Evolutionary conservation across 1,140 invertebrate species (phyloP).

Genomic region (Drosophila hydei): DNA sequence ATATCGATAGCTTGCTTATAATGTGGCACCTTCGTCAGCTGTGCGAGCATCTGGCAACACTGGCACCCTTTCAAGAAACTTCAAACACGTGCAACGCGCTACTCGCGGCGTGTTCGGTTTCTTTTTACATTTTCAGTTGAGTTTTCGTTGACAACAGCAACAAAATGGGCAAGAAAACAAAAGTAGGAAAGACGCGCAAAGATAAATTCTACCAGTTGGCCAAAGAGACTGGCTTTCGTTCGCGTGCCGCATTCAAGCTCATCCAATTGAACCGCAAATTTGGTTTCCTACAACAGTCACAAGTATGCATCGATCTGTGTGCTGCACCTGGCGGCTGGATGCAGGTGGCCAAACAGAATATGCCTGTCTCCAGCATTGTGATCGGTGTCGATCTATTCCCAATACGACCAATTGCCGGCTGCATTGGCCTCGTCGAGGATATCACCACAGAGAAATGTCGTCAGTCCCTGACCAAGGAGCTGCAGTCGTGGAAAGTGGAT

Average conservation of each 20-base stretch:
- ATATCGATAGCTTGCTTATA: slow-evolving; percentile 14
- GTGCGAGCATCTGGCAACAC: slow-evolving; percentile 25
- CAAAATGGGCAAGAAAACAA: slow-evolving; percentile 97
- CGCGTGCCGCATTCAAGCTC: slow-evolving; percentile 99
- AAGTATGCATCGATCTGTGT: slow-evolving; percentile 98
- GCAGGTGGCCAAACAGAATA: slow-evolving; percentile 99
- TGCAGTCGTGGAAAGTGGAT: slow-evolving; percentile 98
- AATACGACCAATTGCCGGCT: slow-evolving; percentile 96
- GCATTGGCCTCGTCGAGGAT: slow-evolving; percentile 95
- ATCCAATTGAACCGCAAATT: slow-evolving; percentile 99
- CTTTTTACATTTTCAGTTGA: slow-evolving; percentile 8
- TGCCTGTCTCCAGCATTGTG: slow-evolving; percentile 98
- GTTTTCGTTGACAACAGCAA: slow-evolving; percentile 64
- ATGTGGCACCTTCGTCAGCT: slow-evolving; percentile 13
- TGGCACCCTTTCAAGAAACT: slow-evolving; percentile 1
- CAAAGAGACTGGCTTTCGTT: slow-evolving; percentile 98
- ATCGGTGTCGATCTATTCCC: slow-evolving; percentile 98
- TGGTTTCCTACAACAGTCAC: slow-evolving; percentile 97
- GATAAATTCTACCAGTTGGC: slow-evolving; percentile 99
- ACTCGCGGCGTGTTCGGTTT: slow-evolving; percentile 38
- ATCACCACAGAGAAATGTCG: slow-evolving; percentile 98
- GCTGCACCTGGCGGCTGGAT: slow-evolving; percentile 99
- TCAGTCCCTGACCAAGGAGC: slow-evolving; percentile 90
- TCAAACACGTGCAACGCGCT: slow-evolving; percentile 44
- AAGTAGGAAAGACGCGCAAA: slow-evolving; percentile 98